Evolutionary conservation across 2,888 invertebrate species (phyloP), one percentile per base, ranked within the genome.

Genomic region (Stratiomys singularior): DNA sequence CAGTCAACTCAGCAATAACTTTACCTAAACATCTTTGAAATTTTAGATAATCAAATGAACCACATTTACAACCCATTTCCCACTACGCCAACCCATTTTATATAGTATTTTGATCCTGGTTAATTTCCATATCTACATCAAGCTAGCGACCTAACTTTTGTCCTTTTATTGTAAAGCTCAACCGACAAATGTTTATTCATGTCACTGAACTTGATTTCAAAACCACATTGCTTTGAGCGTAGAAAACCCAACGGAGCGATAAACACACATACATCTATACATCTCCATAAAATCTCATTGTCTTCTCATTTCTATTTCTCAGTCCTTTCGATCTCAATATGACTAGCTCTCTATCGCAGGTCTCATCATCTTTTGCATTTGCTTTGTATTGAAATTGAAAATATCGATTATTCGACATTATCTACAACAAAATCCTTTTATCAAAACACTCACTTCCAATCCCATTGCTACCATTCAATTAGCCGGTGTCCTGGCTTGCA

Each of bases 391-490:
- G 30, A 69, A 69, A 69, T 69, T 27, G 47, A 47, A 69, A 23
- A 25, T 69, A 69, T 69, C 69, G 69, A 69, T 69, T 25, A 23
- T 23, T 47, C 47, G 47, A 23, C 44, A 46, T 27, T 44, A 47
- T 69, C 47, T 46, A 30, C 64, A 25, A 69, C 4, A 27, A 47
- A 69, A 69, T 69, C 69, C 47, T 23, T 69, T 47, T 23, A 69
- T 46, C 18, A 11, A 21, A 69, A 69, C 30, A 46, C 47, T 25
- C 18, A 23, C 47, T 25, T 11, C 15, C 7, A 63, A 63, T 63
- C 21, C 66, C 66, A 37, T 66, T 66, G 66, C 27, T 66, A 66
- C 66, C 27, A 46, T 47, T 69, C 69, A 69, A 47, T 69, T 69
- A 69, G 69, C 47, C 47, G 47, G n/a, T 69, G 69, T 69, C 69